Evolutionary conservation across 23 tunicate species (phyloP).

Genomic region (Corella eumyota): DNA sequence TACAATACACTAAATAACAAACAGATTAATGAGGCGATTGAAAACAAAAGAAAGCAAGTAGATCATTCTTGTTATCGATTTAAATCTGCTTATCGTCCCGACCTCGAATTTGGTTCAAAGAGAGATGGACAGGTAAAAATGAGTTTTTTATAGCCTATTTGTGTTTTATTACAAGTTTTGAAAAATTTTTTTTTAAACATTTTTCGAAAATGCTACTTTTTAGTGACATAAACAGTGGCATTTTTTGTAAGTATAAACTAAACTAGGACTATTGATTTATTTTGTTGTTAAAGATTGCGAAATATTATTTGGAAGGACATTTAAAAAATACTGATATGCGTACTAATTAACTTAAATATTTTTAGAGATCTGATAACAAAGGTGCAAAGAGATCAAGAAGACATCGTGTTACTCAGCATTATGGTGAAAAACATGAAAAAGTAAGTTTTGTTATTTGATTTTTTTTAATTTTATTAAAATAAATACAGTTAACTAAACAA

Average conservation of each 20-base stretch:
- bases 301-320: too few relatives aligned
- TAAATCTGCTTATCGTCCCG: conserved; percentile 33
- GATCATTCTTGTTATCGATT: conserved; percentile 58
- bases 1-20: too few relatives aligned
- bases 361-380: conserved; percentile 18
- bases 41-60: conserved; percentile 46
- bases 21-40: conserved; percentile 58
- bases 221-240: too few relatives aligned
- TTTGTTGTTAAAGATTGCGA: too few relatives aligned
- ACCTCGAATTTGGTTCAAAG: conserved; percentile 21
- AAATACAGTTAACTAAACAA: too few relatives aligned
- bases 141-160: neutral
- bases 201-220: too few relatives aligned
- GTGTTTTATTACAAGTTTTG: neutral
- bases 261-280: too few relatives aligned
- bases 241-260: too few relatives aligned
- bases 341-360: neutral
- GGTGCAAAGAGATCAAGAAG: conserved; percentile 23
- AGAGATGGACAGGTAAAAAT: conserved; percentile 19
- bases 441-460: neutral
- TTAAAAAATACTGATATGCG: neutral
- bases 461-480: too few relatives aligned
- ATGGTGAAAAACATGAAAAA: conserved; percentile 1
- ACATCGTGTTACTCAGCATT: conserved; percentile 11
- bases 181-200: neutral